Evolutionary conservation across 2,888 invertebrate species (phyloP), one percentile per base, ranked within the genome.

Genomic region (Cyrtodaria siliqua): DNA sequence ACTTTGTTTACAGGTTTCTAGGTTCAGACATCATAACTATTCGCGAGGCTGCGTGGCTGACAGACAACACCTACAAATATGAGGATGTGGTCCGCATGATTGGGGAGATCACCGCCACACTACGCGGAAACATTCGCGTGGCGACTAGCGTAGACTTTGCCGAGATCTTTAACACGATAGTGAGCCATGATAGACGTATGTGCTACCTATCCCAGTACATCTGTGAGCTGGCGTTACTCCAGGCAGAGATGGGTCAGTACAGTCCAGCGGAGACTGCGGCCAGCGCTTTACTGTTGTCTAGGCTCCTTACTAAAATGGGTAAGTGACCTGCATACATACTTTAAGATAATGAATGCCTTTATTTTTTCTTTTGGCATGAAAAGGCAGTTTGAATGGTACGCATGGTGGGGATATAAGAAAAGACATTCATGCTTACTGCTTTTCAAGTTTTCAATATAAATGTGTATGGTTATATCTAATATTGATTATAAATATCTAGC

Each of bases 41-140:
- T 33, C 72, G 91, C 29, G 92, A 92, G 71, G 92, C 92, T 26
- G 91, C 92, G 2, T 92, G 92, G 92, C 82, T 92, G 50, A 92
- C 92, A 8, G 92, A 92, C 79, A 92, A 90, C 73, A 92, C 92
- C 4, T 92, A 92, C 86, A 91, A 90, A 57, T 92, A 92, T 67
- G 91, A 91, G 69, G 92, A 92, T 75, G 92, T 92, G 0, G 92
- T 92, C 9, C 71, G 89, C 44, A 92, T 92, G 92, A 92, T 92
- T 90, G 92, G 91, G 24, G 92, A 92, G 69, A 89, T 92, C 40
- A 87, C 89, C 1, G 91, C 91, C 2, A 87, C 91, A 3, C 83
- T 92, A 4, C 72, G 82, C 4, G 92, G 92, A 56, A 87, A 88
- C 42, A 82, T 92, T 38, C 77, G 91, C 61, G 89, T 86, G 12